phyloP scores from a whole-genome alignment of 2,888 invertebrate species.

The Erynnis tages region DNA sequence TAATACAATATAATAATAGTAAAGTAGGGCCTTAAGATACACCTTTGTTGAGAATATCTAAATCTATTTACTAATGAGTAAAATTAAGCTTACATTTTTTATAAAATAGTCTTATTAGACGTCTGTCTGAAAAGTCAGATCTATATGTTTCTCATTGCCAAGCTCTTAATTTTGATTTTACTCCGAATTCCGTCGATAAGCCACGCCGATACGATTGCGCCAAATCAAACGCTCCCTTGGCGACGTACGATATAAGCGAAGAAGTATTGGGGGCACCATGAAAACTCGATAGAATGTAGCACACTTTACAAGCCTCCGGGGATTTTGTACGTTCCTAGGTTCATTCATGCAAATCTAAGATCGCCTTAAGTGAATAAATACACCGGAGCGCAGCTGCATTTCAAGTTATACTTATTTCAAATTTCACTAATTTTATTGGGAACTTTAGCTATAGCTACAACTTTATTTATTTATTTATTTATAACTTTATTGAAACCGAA shows the following conservation, averaged over 20 bases:
- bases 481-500: too few species aligned
- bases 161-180: too few species aligned
- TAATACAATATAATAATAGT: too few species aligned
- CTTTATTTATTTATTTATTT: too few species aligned
- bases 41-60: too few species aligned
- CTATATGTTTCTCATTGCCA: background rate
- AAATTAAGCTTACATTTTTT: too few species aligned
- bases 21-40: too few species aligned
- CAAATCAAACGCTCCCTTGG: conserved; percentile 68
- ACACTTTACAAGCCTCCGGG: conserved; percentile 41
- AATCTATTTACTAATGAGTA: too few species aligned
- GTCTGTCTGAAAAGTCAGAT: background rate
- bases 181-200: too few species aligned
- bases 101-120: too few species aligned
- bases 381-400: conserved; percentile 27
- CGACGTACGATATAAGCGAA: conserved; percentile 48
- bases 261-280: conserved; percentile 52
- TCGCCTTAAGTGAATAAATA: conserved; percentile 35
- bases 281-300: conserved; percentile 55
- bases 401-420: conserved; percentile 24
- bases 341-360: conserved; percentile 34
- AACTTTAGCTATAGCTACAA: too few species aligned
- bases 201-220: conserved; percentile 53
- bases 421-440: too few species aligned
- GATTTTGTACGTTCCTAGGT: conserved; percentile 51